Base-by-base conservation (phyloP, 2,113 vertebrate genomes). In the Sphaerodactylus townsendi region DNA sequence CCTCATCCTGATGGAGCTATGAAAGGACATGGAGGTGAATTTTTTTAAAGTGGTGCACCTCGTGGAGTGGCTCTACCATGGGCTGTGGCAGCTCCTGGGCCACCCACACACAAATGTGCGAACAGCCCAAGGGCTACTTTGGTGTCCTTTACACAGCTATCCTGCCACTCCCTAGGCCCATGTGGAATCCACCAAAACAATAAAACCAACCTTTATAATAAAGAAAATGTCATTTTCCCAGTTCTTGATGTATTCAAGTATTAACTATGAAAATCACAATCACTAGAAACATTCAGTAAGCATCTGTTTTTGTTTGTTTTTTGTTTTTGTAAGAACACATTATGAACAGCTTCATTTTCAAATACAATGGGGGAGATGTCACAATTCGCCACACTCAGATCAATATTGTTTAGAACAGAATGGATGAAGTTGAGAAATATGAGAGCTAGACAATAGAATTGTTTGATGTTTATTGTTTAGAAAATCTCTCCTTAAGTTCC, bases 311-410 rank as follows among this genome's bases (percentile, higher is more conserved):
- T n/a, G n/a, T n/a, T n/a, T n/a, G n/a, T n/a, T n/a, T n/a, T n/a
- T n/a, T n/a, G 77, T 72, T 25, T 85, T 15, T 87, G 1, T 1
- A 91, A 87, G 1, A 74, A 0, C 0, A 14, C 78, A 41, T 44
- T n/a, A 69, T 74, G 41, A 64, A 74, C 1, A 76, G 75, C 46
- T 37, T 85, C 83, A 86, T 87, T 1, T 19, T 86, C 62, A 77
- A n/a, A 44, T 0, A 39, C 68, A 33, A 41, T 11, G 65, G 15
- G 72, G 64, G 68, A 81, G 37, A 7, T 9, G 81, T 84, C 69
- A 41, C 78, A 88, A 88, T 41, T 4, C 13, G 65, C 1, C 41
- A 68, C 82, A 1, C 8, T 59, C 77, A 44, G 15, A 30, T 5
- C 84, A 76, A 78, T 80, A 30, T 8, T 13, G n/a, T 87, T 82